phyloP scores from a whole-genome alignment of 30 jellyfish, hydroid and myxozoan genomes.

The Morbakka virulenta region DNA sequence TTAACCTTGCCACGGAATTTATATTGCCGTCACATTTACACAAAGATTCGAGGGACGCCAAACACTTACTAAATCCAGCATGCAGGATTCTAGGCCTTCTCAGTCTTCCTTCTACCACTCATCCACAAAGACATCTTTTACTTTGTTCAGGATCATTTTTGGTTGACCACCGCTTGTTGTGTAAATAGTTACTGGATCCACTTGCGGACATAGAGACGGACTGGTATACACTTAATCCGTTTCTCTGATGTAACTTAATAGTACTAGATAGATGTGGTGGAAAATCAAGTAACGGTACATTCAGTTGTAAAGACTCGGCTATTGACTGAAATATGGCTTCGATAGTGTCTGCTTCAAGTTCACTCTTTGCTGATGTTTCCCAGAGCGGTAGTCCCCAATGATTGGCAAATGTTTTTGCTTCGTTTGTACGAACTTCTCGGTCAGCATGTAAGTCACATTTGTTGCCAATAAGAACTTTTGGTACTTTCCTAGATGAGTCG shows the following conservation, averaged over 20 bases:
- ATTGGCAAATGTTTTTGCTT: conserved; percentile 65
- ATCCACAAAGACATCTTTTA: too few species aligned
- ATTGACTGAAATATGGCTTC: conserved; percentile 73
- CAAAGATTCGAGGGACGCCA: too few species aligned
- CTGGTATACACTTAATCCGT: conserved; percentile 66
- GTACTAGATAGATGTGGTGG: conserved; percentile 76
- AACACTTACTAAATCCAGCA: too few species aligned
- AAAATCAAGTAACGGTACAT: conserved; percentile 66
- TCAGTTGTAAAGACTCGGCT: conserved; percentile 68
- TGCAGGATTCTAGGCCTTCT: too few species aligned
- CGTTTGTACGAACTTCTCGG: conserved; percentile 79
- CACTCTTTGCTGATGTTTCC: conserved; percentile 97
- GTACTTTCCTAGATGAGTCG: conserved; percentile 32
- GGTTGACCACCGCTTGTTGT: too few species aligned
- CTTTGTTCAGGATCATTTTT: too few species aligned
- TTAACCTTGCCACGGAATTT: too few species aligned
- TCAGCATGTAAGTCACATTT: conserved; percentile 95
- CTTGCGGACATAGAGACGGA: conserved; percentile 52
- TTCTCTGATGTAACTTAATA: conserved; percentile 23
- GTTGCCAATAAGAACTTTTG: conserved; percentile 80
- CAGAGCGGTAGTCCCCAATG: conserved; percentile 74
- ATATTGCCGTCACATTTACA: too few species aligned
- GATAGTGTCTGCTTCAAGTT: conserved; percentile 76
- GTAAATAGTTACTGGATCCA: too few species aligned
- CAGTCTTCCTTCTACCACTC: too few species aligned